Percentiles rank a stretch among this genome's conserved stretches.
Conservation (phyloP, 2,888 invertebrate genomes). For the Oscheius sp. region DNA sequence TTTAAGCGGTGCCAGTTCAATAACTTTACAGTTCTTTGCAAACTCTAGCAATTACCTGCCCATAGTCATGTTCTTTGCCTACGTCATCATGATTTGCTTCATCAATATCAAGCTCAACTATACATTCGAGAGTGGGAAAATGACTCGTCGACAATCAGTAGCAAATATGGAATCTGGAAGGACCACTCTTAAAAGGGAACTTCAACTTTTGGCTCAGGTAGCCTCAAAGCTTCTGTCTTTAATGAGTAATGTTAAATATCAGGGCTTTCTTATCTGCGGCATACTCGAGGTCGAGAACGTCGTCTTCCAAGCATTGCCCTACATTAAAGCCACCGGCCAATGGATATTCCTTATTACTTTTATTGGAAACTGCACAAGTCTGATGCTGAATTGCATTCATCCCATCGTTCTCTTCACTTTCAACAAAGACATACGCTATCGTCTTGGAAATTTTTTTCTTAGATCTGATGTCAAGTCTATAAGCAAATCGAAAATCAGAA, state of each 20-base stretch:
- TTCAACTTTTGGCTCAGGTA: slow-evolving; percentile 26
- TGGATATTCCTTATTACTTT: slow-evolving; percentile 18
- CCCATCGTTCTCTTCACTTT: slow-evolving; percentile 12
- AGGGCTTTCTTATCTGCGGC: slow-evolving; percentile 22
- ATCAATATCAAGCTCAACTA: background rate
- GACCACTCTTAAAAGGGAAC: background rate
- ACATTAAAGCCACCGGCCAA: slow-evolving; percentile 7
- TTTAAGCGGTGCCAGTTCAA: too few species aligned
- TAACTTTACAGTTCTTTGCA: background rate
- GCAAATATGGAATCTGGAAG: background rate
- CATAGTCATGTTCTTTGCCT: background rate
- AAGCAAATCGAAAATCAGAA: too few species aligned
- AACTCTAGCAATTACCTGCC: slow-evolving; percentile 2
- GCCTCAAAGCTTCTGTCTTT: background rate
- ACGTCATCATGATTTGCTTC: background rate
- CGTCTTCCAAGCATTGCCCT: slow-evolving; percentile 1
- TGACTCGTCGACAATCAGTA: background rate
- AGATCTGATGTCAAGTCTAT: background rate
- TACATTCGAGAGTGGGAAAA: background rate
- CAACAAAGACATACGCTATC: slow-evolving; percentile 7
- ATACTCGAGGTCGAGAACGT: slow-evolving; percentile 10
- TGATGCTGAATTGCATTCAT: slow-evolving; percentile 17
- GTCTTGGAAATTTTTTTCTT: slow-evolving; percentile 1
- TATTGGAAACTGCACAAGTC: slow-evolving; percentile 15
- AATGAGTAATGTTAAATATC: background rate